Base-by-base conservation (phyloP, 2,797 vertebrate species). In the Thalassophryne amazonica region DNA sequence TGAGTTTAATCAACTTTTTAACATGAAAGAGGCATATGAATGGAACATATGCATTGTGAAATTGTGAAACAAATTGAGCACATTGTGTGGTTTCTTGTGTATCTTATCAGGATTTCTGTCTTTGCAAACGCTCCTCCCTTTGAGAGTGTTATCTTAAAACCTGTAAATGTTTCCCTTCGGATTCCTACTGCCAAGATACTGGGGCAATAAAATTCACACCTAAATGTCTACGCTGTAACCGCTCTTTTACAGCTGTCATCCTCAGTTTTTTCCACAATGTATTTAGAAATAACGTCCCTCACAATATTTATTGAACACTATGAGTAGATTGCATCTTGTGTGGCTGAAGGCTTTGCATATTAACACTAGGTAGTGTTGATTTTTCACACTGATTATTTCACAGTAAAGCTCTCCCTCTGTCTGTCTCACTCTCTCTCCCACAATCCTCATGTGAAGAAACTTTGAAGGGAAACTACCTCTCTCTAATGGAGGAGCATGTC, bases 281-380 rank as follows among this genome's bases (percentile, higher is more conserved):
- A 50, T 69, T 61, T 36, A 15, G 6, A 45, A 35, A 32, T 30
- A 20, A 45, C 12, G 36, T 40, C 58, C 43, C 54, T 13, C 7
- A 18, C 25, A 3, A 48, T 86, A 80, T 86, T 86, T 85, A 82
- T 82, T 87, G 56, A 80, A 78, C 72, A 70, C 65, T 78, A n/a
- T n/a, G n/a, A n/a, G n/a, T n/a, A 69, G 63, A 55, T 76, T 54
- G 36, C 47, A 45, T 71, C 10, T 69, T 36, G 27, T 68, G 73
- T 70, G 55, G 59, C 39, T 47, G 40, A 45, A 51, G 29, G 52
- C 37, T 57, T 62, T 61, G 25, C 20, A 41, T 18, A 52, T 71
- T 28, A 51, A 67, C 62, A 54, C 55, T 63, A 58, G 34, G 37
- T 30, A 36, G 23, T 59, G 71, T 45, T 39, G 28, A 64, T 61